Percentiles rank a stretch among this genome's conserved stretches.
phyloP scores from a whole-genome alignment of 2,797 vertebrate genomes.

The Dendrocincla tyrannina region DNA sequence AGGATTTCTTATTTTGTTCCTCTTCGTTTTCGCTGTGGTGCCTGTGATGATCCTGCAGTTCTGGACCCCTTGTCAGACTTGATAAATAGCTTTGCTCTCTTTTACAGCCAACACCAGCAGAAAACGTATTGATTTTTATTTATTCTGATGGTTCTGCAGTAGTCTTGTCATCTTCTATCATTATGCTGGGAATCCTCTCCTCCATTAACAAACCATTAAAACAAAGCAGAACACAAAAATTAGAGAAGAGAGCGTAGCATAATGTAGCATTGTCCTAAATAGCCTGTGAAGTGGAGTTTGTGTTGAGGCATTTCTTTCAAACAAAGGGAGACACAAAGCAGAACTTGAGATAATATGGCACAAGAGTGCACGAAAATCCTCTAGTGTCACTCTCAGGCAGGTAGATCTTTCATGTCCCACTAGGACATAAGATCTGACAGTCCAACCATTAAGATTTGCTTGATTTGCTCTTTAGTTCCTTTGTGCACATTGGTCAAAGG shows the following conservation, averaged over 20 bases:
- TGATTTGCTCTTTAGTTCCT: not conserved
- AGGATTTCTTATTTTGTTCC: conserved; percentile 32
- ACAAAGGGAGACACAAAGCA: not conserved
- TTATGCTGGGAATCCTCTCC: not conserved
- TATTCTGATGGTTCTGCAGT: conserved; percentile 72
- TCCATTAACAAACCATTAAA: conserved; percentile 38
- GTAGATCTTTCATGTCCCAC: not conserved
- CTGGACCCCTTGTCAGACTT: conserved; percentile 60
- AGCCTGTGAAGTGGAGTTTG: not conserved
- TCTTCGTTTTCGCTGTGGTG: not conserved
- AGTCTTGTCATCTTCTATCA: conserved; percentile 80
- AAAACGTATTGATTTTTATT: conserved; percentile 84
- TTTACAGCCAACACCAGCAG: conserved; percentile 61
- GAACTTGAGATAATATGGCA: not conserved
- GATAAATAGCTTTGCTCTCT: conserved; percentile 68
- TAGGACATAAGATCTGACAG: not conserved
- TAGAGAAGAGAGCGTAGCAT: not conserved
- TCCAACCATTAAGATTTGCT: not conserved
- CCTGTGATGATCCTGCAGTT: conserved; percentile 58
- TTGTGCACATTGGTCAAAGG: not conserved
- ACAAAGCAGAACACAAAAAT: conserved; percentile 23
- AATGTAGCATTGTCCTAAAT: conserved; percentile 2
- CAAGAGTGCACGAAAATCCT: not conserved
- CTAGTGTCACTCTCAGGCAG: not conserved
- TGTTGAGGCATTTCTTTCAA: conserved; percentile 8